A percentile compares a stretch with the other conserved stretches of the same genome.
phyloP scores from a whole-genome alignment of 1,140 invertebrate species.

The Drosophila nikananu region DNA sequence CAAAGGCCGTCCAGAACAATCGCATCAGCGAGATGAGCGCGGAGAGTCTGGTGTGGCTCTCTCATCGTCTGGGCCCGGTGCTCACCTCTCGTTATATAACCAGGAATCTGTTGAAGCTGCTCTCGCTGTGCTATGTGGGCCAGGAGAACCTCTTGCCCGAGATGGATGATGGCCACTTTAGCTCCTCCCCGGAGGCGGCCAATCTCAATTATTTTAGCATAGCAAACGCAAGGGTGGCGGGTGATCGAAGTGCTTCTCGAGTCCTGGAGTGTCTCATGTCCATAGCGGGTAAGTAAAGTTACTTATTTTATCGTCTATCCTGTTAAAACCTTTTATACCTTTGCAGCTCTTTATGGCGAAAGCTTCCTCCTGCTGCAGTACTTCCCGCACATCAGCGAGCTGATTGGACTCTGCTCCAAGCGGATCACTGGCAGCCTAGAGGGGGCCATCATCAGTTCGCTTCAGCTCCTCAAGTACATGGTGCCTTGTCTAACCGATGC shows the following conservation, averaged over 20 bases:
- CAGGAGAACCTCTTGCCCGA: conserved; percentile 90
- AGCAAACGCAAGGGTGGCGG: conserved; percentile 88
- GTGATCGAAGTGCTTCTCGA: conserved; percentile 93
- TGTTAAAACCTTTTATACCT: background rate
- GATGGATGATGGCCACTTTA: conserved; percentile 49
- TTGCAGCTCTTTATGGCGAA: conserved; percentile 65
- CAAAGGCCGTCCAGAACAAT: conserved; percentile 85
- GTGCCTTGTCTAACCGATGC: conserved; percentile 93
- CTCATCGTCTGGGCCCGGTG: conserved; percentile 97
- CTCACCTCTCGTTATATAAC: conserved; percentile 96
- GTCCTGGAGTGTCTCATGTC: conserved; percentile 95
- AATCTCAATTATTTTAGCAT: conserved; percentile 87
- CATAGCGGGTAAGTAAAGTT: conserved; percentile 87
- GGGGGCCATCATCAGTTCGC: conserved; percentile 94
- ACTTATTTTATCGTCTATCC: background rate
- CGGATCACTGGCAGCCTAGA: conserved; percentile 93
- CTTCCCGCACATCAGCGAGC: conserved; percentile 95
- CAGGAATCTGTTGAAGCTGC: conserved; percentile 96
- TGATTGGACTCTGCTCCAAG: conserved; percentile 90
- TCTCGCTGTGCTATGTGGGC: conserved; percentile 96
- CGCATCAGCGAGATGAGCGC: conserved; percentile 95
- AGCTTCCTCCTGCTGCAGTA: conserved; percentile 96
- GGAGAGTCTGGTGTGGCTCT: conserved; percentile 96
- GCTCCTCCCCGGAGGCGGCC: conserved; percentile 39
- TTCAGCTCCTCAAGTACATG: conserved; percentile 92